phyloP scores from a whole-genome alignment of 30 jellyfish, hydroid and myxozoan genomes.

The Turritopsis rubra region DNA sequence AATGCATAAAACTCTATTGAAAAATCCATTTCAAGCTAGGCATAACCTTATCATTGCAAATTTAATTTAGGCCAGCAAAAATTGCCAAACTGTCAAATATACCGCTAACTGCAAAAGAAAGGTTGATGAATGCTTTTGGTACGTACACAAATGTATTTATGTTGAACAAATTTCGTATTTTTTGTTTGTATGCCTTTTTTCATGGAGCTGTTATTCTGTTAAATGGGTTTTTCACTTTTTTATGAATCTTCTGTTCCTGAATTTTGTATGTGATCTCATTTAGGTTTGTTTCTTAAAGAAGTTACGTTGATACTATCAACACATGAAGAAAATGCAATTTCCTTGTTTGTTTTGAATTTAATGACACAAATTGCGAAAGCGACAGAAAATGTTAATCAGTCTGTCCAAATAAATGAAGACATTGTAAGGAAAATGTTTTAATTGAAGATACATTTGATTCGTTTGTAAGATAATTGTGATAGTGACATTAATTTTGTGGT shows the following conservation, averaged over 20 bases:
- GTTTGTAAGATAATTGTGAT: neutral
- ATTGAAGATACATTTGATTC: neutral
- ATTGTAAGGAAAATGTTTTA: neutral
- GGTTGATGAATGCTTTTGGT: conserved; percentile 6
- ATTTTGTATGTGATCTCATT: neutral
- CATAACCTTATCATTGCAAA: too few relatives aligned
- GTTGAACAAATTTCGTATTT: neutral
- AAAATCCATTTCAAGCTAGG: too few relatives aligned
- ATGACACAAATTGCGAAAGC: conserved; percentile 12
- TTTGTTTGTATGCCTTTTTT: neutral
- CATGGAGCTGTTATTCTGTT: too few relatives aligned
- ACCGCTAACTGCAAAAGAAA: conserved; percentile 1
- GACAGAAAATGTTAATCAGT: neutral
- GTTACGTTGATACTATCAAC: neutral
- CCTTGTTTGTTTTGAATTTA: neutral
- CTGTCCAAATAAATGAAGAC: neutral
- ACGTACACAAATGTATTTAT: neutral
- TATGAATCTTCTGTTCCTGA: neutral
- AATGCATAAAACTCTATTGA: too few relatives aligned
- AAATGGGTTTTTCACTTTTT: too few relatives aligned
- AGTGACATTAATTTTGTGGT: neutral
- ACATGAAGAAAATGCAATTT: conserved; percentile 3
- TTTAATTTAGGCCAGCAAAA: conserved; percentile 15
- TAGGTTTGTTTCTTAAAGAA: neutral
- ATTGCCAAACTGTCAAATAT: neutral